These are phyloP conservation scores for Eulemur albifrons DNA, from an alignment of 2,797 vertebrate species.

Conservation along the genomic window DNA sequence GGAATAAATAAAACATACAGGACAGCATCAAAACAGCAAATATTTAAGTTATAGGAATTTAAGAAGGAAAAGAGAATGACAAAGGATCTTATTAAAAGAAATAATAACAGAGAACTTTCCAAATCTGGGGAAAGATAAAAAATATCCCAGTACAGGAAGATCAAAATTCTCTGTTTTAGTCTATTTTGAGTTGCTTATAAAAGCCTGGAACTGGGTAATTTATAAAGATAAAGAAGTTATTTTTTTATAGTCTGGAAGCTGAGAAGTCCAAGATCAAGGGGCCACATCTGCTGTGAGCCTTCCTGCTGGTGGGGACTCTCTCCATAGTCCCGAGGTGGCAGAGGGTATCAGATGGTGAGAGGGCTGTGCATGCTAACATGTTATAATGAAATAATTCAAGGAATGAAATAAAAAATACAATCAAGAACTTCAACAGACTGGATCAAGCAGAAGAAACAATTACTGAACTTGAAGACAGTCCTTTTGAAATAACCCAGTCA, in stretches of 20 bases:
- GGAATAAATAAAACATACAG: background rate
- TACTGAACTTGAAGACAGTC: background rate
- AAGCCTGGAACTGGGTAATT: background rate
- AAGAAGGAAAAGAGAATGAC: background rate
- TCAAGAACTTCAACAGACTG: background rate
- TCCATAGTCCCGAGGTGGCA: background rate
- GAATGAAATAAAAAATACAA: background rate
- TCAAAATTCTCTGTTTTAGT: background rate
- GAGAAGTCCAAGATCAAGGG: background rate
- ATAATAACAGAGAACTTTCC: background rate
- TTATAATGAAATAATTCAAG: background rate
- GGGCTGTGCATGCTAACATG: background rate
- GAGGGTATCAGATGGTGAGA: background rate
- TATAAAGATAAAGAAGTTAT: background rate
- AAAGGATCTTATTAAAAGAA: too few relatives aligned
- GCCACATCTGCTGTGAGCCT: background rate
- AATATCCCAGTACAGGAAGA: background rate
- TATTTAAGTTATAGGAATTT: background rate
- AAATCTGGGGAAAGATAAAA: background rate
- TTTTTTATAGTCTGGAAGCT: background rate
- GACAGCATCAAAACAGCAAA: background rate
- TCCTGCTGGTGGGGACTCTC: background rate
- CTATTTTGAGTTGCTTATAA: background rate
- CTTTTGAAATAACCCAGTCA: background rate
- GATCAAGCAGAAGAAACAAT: background rate